Evolutionary conservation across 2,888 invertebrate species (phyloP).

Genomic region (Pogonocherus hispidulus): DNA sequence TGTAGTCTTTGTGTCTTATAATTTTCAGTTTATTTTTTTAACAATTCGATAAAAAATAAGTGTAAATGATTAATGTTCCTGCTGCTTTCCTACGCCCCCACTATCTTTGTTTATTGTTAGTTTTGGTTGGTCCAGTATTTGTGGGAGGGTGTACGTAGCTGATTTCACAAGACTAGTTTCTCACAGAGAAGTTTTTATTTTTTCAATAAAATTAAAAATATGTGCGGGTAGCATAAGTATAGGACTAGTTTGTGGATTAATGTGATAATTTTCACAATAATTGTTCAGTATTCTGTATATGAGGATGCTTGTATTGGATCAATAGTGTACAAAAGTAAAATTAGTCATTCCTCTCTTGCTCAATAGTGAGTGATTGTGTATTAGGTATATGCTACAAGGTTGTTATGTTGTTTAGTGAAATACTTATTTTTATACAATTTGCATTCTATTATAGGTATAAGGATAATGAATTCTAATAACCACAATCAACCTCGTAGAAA

Average conservation of each 20-base stretch:
- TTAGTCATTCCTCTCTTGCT: constrained; percentile 63
- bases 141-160: constrained; percentile 59
- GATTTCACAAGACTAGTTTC: constrained; percentile 61
- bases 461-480: constrained; percentile 67
- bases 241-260: constrained; percentile 16
- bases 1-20: background rate
- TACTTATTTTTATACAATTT: constrained; percentile 44
- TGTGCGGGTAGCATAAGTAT: constrained; percentile 41
- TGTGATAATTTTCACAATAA: constrained; percentile 23
- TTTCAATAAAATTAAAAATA: constrained; percentile 37
- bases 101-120: constrained; percentile 50
- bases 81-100: constrained; percentile 1
- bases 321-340: constrained; percentile 65
- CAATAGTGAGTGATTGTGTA: constrained; percentile 61
- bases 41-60: background rate
- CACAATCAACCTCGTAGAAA: constrained; percentile 66
- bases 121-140: constrained; percentile 41
- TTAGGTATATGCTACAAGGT: constrained; percentile 52
- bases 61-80: background rate
- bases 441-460: constrained; percentile 48
- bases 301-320: constrained; percentile 63
- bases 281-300: constrained; percentile 38
- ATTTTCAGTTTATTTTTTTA: background rate
- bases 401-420: constrained; percentile 49
- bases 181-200: constrained; percentile 47